Conservation (phyloP, 2,113 vertebrate genomes). For the Neomonachus schauinslandi region DNA sequence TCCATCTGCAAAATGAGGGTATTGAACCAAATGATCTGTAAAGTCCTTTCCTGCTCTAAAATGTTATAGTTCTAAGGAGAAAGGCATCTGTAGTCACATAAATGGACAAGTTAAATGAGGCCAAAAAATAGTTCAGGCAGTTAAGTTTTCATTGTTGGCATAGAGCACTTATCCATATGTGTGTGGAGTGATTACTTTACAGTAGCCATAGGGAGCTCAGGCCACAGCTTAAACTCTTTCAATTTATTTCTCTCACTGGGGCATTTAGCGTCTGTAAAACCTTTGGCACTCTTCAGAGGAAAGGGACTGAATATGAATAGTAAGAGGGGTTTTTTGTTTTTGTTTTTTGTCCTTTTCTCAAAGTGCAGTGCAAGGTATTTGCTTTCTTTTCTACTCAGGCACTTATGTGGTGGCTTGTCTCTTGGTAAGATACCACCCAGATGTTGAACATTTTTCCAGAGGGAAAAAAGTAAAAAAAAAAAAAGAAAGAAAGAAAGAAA, state of each 20-base stretch:
- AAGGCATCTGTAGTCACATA: constrained; percentile 45
- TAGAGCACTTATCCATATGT: background rate
- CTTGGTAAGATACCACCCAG: background rate
- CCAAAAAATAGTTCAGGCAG: constrained; percentile 39
- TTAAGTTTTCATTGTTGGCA: constrained; percentile 30
- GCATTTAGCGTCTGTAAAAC: constrained; percentile 7
- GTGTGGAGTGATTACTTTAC: background rate
- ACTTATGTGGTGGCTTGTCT: background rate
- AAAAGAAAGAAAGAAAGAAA: background rate
- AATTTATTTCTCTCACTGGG: background rate
- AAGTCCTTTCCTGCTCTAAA: constrained; percentile 65
- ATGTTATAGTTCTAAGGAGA: constrained; percentile 65
- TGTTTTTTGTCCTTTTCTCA: background rate
- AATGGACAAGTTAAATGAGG: constrained; percentile 56
- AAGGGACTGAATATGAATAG: constrained; percentile 2
- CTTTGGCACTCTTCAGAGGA: background rate
- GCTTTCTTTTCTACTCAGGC: background rate
- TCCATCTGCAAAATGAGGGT: constrained; percentile 61
- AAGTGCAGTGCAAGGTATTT: background rate
- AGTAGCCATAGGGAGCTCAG: background rate
- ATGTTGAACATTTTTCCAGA: constrained; percentile 24
- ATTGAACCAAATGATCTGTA: constrained; percentile 67
- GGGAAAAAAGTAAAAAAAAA: background rate
- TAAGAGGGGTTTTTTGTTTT: background rate
- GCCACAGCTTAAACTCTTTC: background rate